A percentile compares a stretch with the other conserved stretches of the same genome.
Evolutionary conservation across 2,888 invertebrate species (phyloP).

Genomic region (Tipula helvola): DNA sequence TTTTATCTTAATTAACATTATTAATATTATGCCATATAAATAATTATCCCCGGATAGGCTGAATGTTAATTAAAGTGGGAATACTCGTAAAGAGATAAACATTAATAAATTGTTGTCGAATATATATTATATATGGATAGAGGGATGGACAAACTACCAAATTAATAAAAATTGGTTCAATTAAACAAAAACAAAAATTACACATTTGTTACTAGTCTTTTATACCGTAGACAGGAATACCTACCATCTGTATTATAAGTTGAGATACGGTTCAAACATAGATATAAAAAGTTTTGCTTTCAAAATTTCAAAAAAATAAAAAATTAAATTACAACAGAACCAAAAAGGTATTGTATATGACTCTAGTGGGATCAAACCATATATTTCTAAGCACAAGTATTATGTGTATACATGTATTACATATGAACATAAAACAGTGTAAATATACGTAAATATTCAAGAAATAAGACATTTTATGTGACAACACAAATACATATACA

Average conservation of each 20-base stretch:
- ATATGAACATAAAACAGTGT: neutral
- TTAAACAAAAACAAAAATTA: neutral
- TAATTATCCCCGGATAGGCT: neutral
- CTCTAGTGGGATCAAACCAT: conserved; percentile 4
- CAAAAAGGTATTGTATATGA: neutral
- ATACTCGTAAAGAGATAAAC: neutral
- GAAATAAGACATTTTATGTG: neutral
- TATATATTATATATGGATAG: neutral
- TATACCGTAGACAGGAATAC: too few relatives aligned
- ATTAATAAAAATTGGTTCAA: neutral
- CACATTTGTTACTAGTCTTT: neutral
- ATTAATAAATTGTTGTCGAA: neutral
- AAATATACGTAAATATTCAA: neutral
- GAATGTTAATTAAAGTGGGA: neutral
- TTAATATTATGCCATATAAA: neutral
- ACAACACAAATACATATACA: neutral
- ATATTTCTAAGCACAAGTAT: neutral
- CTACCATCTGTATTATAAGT: neutral
- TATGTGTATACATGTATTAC: neutral
- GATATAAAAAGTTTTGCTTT: neutral
- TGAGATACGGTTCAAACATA: neutral
- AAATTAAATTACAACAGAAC: neutral
- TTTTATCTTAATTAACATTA: neutral
- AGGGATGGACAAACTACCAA: neutral
- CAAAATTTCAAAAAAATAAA: neutral